Conservation (phyloP, 2,113 vertebrate genomes). For the Melanocharis versteri region DNA sequence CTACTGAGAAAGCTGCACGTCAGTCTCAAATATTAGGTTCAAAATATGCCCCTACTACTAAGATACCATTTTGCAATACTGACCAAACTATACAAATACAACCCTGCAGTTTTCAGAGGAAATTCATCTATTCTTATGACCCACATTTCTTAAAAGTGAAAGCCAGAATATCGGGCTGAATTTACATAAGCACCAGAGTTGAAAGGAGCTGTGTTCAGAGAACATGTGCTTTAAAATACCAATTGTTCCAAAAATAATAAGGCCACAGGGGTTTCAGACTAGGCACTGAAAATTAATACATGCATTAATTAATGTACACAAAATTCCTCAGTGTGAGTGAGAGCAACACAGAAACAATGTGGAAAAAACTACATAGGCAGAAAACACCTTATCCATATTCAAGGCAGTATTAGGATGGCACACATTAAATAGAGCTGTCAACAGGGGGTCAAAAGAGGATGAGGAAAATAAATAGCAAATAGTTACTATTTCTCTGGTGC, state of each 20-base stretch:
- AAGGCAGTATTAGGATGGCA: background rate
- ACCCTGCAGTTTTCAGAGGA: background rate
- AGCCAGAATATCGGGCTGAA: background rate
- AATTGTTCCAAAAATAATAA: conserved; percentile 14
- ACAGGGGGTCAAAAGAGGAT: background rate
- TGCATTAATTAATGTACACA: background rate
- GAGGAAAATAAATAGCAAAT: background rate
- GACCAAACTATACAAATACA: background rate
- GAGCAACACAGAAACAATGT: background rate
- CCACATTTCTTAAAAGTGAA: background rate
- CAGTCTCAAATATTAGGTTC: background rate
- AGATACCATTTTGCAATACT: background rate
- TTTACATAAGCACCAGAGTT: background rate
- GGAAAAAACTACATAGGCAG: background rate
- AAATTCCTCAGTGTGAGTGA: background rate
- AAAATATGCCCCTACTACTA: background rate
- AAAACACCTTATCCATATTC: background rate
- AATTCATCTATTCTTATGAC: background rate
- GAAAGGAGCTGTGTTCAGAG: background rate
- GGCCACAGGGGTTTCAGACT: background rate
- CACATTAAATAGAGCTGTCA: background rate
- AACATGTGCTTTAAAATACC: background rate
- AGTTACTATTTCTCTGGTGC: background rate
- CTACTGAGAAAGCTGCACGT: background rate
- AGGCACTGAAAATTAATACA: background rate